Conservation (phyloP, 2,888 invertebrate genomes). For the Epinotia nisella region DNA sequence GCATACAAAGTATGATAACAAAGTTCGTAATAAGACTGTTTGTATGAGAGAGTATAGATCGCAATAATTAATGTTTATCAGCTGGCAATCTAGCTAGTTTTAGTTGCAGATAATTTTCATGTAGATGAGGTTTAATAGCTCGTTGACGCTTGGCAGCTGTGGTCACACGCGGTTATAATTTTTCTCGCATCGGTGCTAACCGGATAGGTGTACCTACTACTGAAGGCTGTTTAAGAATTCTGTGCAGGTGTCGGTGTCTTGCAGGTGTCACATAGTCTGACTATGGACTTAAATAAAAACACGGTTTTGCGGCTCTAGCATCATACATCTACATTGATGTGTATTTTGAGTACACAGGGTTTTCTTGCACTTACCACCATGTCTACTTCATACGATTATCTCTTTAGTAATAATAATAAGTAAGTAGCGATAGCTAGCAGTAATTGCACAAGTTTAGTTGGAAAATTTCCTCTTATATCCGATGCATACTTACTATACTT, state of each 20-base stretch:
- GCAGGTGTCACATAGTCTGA: constrained; percentile 78
- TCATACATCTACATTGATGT: constrained; percentile 10
- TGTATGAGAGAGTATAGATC: constrained; percentile 8
- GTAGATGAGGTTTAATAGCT: constrained; percentile 11
- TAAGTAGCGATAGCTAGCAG: too few species aligned
- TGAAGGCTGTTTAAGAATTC: constrained; percentile 58
- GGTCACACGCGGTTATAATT: constrained; percentile 19
- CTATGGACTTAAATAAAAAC: constrained; percentile 78
- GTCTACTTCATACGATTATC: too few species aligned
- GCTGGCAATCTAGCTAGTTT: constrained; percentile 18
- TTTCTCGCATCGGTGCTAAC: constrained; percentile 10
- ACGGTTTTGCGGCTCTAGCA: constrained; percentile 53
- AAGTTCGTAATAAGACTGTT: constrained; percentile 23
- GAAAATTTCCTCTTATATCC: too few species aligned
- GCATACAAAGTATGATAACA: constrained; percentile 23
- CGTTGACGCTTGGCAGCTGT: constrained; percentile 22
- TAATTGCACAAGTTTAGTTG: too few species aligned
- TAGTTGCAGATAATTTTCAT: constrained; percentile 11
- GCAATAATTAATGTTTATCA: constrained; percentile 30
- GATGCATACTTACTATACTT: too few species aligned
- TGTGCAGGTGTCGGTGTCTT: constrained; percentile 70
- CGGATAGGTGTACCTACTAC: constrained; percentile 13
- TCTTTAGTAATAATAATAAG: too few species aligned
- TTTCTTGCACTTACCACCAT: too few species aligned
- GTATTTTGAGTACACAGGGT: too few species aligned